A percentile compares a stretch with the other conserved stretches of the same genome.
These are phyloP conservation scores for Calyptomena viridis DNA, from an alignment of 2,113 vertebrate genomes.

Conservation along the genomic window DNA sequence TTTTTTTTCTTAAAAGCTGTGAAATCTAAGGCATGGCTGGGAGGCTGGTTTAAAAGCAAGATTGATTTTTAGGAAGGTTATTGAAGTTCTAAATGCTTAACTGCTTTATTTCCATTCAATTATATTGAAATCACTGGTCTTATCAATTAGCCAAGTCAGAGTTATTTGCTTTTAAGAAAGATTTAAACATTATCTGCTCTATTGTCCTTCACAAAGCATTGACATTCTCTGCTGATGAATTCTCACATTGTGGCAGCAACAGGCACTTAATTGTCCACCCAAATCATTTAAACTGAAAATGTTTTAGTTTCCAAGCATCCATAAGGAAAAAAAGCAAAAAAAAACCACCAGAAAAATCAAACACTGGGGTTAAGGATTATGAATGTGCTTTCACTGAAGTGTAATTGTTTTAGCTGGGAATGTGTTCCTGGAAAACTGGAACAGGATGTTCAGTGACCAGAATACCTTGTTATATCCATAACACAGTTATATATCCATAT, in stretches of 20 bases:
- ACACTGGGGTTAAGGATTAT: neutral
- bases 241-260: neutral
- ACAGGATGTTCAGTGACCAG: neutral
- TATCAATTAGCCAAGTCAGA: constrained; percentile 61
- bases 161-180: constrained; percentile 39
- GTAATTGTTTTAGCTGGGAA: neutral
- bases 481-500: neutral
- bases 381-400: neutral
- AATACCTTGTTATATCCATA: neutral
- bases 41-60: constrained; percentile 24
- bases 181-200: constrained; percentile 31
- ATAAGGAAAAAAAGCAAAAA: neutral
- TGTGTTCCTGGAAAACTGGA: neutral
- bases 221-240: neutral
- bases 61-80: constrained; percentile 70
- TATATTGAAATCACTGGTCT: constrained; percentile 63
- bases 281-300: neutral
- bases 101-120: constrained; percentile 62
- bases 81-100: constrained; percentile 68
- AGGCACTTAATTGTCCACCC: neutral
- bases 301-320: neutral
- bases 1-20: neutral
- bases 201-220: constrained; percentile 32
- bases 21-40: neutral
- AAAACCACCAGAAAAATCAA: neutral